These are phyloP conservation scores for Thryonomys swinderianus DNA, from an alignment of 2,113 vertebrate species.

Conservation along the genomic window DNA sequence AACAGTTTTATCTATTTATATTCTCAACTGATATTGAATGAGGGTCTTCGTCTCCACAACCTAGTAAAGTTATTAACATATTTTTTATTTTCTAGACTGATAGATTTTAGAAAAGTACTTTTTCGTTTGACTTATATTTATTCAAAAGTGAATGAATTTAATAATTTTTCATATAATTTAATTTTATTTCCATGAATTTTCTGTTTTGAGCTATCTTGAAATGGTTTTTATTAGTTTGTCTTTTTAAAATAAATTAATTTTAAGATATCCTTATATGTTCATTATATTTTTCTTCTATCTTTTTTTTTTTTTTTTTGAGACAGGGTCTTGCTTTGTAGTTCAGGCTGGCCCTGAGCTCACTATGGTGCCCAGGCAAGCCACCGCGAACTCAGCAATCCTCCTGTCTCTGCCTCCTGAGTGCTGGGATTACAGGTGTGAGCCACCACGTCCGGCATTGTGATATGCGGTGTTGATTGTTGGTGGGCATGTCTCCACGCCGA, in stretches of 20 bases:
- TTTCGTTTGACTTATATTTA: constrained; percentile 1
- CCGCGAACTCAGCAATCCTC: too few species aligned
- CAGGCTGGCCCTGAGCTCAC: too few species aligned
- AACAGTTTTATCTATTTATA: not conserved
- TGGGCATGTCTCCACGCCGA: too few species aligned
- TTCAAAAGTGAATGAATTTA: not conserved
- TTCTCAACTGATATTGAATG: constrained; percentile 16
- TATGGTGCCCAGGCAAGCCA: too few species aligned
- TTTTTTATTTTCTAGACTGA: not conserved
- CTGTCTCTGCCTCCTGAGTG: too few species aligned
- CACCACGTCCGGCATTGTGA: too few species aligned
- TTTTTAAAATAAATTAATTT: not conserved
- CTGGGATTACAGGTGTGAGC: too few species aligned
- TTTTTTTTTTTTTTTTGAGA: too few species aligned
- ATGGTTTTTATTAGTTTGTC: not conserved
- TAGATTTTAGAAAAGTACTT: not conserved
- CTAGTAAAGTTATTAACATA: not conserved
- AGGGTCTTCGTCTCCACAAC: not conserved
- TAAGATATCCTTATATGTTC: not conserved
- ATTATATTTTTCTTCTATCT: not conserved
- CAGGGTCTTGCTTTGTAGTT: too few species aligned
- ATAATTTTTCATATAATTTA: not conserved
- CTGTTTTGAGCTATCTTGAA: not conserved
- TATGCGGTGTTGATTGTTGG: too few species aligned
- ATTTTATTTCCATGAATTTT: constrained; percentile 11